phyloP scores from a whole-genome alignment of 2,888 invertebrate genomes.

The Orthosia cruda region DNA sequence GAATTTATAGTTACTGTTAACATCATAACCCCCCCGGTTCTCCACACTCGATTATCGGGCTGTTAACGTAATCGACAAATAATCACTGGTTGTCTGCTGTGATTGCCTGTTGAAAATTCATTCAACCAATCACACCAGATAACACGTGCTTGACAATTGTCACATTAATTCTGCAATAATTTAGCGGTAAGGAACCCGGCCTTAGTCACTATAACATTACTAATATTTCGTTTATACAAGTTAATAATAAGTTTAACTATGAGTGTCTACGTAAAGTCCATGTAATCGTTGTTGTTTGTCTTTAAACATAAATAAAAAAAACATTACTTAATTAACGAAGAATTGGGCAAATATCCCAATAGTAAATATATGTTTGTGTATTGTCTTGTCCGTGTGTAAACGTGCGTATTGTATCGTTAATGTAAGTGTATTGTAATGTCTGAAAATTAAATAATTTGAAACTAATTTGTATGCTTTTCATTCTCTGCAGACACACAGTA shows the following conservation, averaged over 20 bases:
- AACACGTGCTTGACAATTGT: too few relatives aligned
- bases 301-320: constrained; percentile 2
- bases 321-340: constrained; percentile 17
- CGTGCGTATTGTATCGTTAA: constrained; percentile 37
- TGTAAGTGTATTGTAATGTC: constrained; percentile 70
- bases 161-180: too few relatives aligned
- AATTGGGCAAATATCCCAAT: neutral
- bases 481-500: too few relatives aligned
- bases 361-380: constrained; percentile 42
- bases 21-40: too few relatives aligned
- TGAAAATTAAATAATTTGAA: constrained; percentile 44
- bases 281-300: constrained; percentile 18
- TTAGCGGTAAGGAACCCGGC: too few relatives aligned
- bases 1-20: too few relatives aligned
- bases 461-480: neutral
- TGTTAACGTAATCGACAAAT: too few relatives aligned
- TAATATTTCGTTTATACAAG: neutral
- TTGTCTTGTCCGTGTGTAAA: constrained; percentile 45
- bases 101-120: too few relatives aligned
- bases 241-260: constrained; percentile 49
- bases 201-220: constrained; percentile 35
- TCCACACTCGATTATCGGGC: too few relatives aligned
- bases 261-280: constrained; percentile 1
- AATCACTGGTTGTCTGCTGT: too few relatives aligned
- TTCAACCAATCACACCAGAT: too few relatives aligned